These are phyloP conservation scores for Drosophila quadrilineata DNA, from an alignment of 1,140 invertebrate genomes.

Conservation along the genomic window DNA sequence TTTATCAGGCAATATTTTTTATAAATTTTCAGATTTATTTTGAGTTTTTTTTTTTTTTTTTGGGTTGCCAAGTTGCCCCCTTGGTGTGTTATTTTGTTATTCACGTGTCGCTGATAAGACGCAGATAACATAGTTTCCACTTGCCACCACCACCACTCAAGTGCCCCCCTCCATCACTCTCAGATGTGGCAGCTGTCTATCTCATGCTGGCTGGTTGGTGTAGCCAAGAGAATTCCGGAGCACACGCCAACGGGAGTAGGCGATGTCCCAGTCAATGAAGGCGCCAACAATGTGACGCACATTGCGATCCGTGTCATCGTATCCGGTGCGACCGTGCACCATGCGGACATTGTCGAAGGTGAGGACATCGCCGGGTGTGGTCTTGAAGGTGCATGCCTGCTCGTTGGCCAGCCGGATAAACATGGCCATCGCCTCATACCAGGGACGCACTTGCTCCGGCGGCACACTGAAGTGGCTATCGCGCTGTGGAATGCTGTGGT, in stretches of 20 bases:
- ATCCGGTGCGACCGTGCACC: conserved; percentile 85
- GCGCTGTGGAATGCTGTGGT: conserved; percentile 86
- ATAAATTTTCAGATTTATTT: too few relatives aligned
- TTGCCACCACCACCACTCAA: too few relatives aligned
- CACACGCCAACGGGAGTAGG: conserved; percentile 84
- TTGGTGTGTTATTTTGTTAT: neutral
- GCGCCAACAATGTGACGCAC: conserved; percentile 86
- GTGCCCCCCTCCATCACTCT: too few relatives aligned
- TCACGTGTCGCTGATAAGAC: conserved; percentile 1
- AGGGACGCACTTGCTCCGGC: conserved; percentile 84
- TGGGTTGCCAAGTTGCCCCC: too few relatives aligned
- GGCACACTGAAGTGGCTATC: conserved; percentile 84
- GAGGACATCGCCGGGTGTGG: conserved; percentile 85
- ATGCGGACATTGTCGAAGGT: conserved; percentile 87
- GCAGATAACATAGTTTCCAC: neutral
- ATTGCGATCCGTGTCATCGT: conserved; percentile 83
- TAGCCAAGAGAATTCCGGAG: conserved; percentile 24
- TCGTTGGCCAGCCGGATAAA: conserved; percentile 82
- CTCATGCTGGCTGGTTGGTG: neutral
- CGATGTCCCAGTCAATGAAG: conserved; percentile 88
- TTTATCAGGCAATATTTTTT: too few relatives aligned
- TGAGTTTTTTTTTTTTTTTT: too few relatives aligned
- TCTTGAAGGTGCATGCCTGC: conserved; percentile 84
- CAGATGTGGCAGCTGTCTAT: neutral
- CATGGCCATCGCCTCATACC: conserved; percentile 85